phyloP scores from a whole-genome alignment of 2,888 invertebrate genomes.

The Nymphalis polychloros region DNA sequence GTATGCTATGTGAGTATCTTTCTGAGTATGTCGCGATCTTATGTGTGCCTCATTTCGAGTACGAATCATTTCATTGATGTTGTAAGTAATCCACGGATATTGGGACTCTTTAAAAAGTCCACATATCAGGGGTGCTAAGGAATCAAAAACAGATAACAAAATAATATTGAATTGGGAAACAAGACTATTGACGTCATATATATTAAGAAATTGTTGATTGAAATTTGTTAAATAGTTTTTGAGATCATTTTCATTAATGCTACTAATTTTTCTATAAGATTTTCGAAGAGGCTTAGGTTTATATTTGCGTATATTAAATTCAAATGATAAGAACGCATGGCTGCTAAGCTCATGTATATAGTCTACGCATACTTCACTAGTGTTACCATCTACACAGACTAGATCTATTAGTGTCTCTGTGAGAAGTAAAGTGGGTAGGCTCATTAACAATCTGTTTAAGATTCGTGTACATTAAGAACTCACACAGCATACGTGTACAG shows the following conservation, averaged over 20 bases:
- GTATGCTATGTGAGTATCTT: slow-evolving; percentile 4
- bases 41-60: slow-evolving; percentile 7
- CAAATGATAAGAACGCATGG: slow-evolving; percentile 2
- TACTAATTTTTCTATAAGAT: background rate
- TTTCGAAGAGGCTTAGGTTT: background rate
- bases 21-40: background rate
- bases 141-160: background rate
- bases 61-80: slow-evolving; percentile 5
- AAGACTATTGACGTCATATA: background rate
- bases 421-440: slow-evolving; percentile 8
- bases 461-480: background rate
- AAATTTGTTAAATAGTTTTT: background rate
- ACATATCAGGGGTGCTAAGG: background rate
- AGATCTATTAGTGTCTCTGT: slow-evolving; percentile 13
- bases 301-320: background rate
- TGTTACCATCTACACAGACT: background rate
- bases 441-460: slow-evolving; percentile 5
- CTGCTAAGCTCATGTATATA: slow-evolving; percentile 4
- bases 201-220: background rate
- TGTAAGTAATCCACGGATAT: slow-evolving; percentile 13
- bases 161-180: background rate
- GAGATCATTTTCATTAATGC: background rate
- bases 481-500: too few species aligned
- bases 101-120: slow-evolving; percentile 1
- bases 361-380: slow-evolving; percentile 9